Evolutionary conservation across 1,140 invertebrate species (phyloP), one percentile per base, ranked within the genome.

Genomic region (Cardiocondyla obscurior): DNA sequence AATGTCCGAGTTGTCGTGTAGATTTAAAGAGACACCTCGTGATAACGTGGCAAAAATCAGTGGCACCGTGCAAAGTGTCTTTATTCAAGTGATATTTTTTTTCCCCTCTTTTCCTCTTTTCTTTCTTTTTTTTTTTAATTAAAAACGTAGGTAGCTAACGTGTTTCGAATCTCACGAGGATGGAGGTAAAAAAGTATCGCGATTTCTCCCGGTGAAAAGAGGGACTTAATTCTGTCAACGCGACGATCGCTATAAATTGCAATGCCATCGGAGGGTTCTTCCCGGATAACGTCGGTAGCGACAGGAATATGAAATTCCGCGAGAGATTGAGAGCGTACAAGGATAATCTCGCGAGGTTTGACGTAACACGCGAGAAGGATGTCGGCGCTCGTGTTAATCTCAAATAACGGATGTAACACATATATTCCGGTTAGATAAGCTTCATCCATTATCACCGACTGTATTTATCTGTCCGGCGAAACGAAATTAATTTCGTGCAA

Each of bases 221-320:
- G 19, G 14, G 30, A 64, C 30, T 81, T 81, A 85, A 85, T 70
- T 81, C 28, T 14, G 46, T 44, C 30, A 58, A 55, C 33, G 55
- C 33, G 49, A 62, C 51, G 60, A 39, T 33, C 44, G 39, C 64
- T 69, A 81, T 81, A 85, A 85, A 85, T 85, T 81, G 65, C 65
- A 69, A 72, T 64, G 36, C 28, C 39, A 81, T 69, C 62, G 46
- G 30, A 28, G 25, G 30, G n/a, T n/a, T 44, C 39, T 60, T 25
- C 14, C 16, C 51, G 49, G 42, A 76, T 76, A 84, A 46, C 33
- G 39, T 51, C 28, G 36, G 44, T 44, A 22, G 46, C 62, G 22
- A 36, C 57, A 42, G 19, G 51, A 58, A 73, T 81, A 73, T 60
- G 83, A 85, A 83, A 85, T 69, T 72, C 16, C 22, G 4, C 10